Percentiles rank a stretch among this genome's conserved stretches.
Conservation (phyloP, 2,888 invertebrate genomes). For the Dinocampus coccinellae region DNA sequence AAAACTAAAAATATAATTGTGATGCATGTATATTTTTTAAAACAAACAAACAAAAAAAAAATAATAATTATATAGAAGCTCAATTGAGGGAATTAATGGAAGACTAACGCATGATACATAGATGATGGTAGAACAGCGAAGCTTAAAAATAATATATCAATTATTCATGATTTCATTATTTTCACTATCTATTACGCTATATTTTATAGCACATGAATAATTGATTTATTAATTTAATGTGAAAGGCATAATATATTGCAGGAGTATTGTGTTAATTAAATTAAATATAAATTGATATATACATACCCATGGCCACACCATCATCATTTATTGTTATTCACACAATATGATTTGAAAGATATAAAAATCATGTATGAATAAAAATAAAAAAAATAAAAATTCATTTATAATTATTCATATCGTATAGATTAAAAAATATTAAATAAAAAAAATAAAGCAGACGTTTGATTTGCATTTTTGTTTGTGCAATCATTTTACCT, state of each 20-base stretch:
- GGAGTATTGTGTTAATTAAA: conserved; percentile 44
- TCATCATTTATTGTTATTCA: conserved; percentile 68
- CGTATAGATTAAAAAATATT: no score
- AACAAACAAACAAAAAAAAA: neutral
- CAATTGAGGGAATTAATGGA: conserved; percentile 11
- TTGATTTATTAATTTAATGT: conserved; percentile 30
- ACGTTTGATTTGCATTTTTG: no score
- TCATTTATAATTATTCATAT: neutral
- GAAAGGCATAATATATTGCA: conserved; percentile 43
- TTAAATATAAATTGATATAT: conserved; percentile 52
- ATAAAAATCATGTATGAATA: neutral
- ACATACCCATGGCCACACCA: conserved; percentile 70
- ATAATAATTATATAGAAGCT: conserved; percentile 25
- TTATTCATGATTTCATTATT: neutral
- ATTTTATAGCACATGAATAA: conserved; percentile 4
- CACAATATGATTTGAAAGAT: conserved; percentile 50
- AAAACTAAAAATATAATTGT: neutral
- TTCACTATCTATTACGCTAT: neutral
- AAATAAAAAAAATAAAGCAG: no score
- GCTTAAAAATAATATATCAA: no score
- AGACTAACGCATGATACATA: no score
- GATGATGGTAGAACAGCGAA: conserved; percentile 23
- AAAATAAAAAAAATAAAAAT: no score
- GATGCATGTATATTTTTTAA: neutral
- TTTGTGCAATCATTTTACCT: no score